Conservation (phyloP, 2,888 invertebrate species). For the Drosophila antonietae region DNA sequence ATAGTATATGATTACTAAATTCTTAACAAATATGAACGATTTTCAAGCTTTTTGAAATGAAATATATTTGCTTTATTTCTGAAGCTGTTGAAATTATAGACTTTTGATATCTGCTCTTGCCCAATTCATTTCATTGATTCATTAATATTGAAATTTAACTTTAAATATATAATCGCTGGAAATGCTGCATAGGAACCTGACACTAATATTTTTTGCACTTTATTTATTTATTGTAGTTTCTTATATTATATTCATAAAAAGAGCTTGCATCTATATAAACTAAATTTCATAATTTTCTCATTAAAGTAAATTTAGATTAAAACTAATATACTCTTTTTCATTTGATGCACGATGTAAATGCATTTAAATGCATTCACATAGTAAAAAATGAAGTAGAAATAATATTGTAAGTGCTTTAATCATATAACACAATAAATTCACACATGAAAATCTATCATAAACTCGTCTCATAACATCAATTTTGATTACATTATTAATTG, state of each 20-base stretch:
- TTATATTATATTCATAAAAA: too few relatives aligned
- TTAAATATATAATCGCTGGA: too few relatives aligned
- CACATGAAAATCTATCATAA: neutral
- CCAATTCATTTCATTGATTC: neutral
- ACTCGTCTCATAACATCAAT: neutral
- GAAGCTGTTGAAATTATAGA: neutral
- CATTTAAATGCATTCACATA: neutral
- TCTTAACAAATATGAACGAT: too few relatives aligned
- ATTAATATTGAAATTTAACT: neutral
- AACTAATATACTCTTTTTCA: neutral
- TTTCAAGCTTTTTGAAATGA: neutral
- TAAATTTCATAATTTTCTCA: neutral
- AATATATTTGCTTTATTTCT: neutral
- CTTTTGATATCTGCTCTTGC: neutral
- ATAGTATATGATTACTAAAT: too few relatives aligned
- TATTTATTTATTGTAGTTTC: too few relatives aligned
- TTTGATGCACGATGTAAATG: neutral
- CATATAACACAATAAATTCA: neutral
- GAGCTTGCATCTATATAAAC: too few relatives aligned
- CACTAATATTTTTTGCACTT: too few relatives aligned
- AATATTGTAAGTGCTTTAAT: neutral
- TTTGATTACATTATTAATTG: conserved; percentile 43
- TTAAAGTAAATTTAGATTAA: neutral
- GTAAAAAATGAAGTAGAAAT: neutral
- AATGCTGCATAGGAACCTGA: too few relatives aligned